Percentiles rank a stretch among this genome's conserved stretches.
These are phyloP conservation scores for Corynorhinus townsendii DNA, from an alignment of 2,113 vertebrate genomes.

Conservation along the genomic window DNA sequence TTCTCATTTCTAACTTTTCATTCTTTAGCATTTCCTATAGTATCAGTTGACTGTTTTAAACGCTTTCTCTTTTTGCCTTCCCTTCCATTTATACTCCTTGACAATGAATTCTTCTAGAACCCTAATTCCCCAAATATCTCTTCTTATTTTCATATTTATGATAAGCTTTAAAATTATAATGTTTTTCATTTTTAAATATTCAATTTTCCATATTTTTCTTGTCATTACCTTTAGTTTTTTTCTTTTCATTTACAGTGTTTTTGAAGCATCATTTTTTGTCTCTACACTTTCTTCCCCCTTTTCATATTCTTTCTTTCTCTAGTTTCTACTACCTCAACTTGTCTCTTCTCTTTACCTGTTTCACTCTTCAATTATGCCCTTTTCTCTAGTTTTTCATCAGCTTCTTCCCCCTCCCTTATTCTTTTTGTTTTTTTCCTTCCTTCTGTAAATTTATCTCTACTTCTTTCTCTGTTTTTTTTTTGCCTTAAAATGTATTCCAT, in stretches of 20 bases:
- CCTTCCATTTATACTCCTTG: neutral
- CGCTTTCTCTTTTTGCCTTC: neutral
- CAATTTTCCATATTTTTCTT: neutral
- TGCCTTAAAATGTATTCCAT: neutral
- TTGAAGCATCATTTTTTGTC: neutral
- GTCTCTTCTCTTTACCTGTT: neutral
- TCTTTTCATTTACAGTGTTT: slow-evolving; percentile 40
- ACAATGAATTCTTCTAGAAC: neutral
- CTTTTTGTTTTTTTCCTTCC: neutral
- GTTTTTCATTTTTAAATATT: slow-evolving; percentile 55
- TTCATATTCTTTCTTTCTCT: neutral
- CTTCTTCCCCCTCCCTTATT: neutral
- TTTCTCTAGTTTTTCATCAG: neutral
- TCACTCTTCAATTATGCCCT: neutral
- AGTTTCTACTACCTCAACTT: neutral
- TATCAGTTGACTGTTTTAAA: neutral
- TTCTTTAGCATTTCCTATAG: neutral
- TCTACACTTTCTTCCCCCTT: neutral
- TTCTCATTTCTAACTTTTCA: slow-evolving; percentile 24
- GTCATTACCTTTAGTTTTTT: neutral
- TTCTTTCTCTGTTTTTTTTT: neutral
- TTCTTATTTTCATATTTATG: slow-evolving; percentile 47
- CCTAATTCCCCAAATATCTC: neutral
- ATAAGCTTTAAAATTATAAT: slow-evolving; percentile 9
- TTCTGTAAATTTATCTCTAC: neutral